Evolutionary conservation across 2,888 invertebrate species (phyloP).

Genomic region (Sinodicranocentrus sp.): DNA sequence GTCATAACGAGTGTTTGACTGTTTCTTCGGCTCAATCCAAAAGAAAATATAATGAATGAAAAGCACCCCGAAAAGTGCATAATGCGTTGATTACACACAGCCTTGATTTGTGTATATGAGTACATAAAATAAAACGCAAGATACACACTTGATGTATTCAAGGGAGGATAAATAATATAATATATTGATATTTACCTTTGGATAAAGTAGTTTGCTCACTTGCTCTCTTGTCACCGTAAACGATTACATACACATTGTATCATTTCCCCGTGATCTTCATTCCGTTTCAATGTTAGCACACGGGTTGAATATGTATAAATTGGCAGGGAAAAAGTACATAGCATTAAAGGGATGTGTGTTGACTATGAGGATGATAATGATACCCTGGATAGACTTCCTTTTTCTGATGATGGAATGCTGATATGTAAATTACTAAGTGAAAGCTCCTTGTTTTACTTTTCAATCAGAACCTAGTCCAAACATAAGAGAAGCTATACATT

Average conservation of each 20-base stretch:
- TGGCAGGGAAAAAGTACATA: background rate
- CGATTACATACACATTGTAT: background rate
- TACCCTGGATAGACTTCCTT: too few species aligned
- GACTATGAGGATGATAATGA: too few species aligned
- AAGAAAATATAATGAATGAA: too few species aligned
- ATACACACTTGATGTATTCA: slow-evolving; percentile 4
- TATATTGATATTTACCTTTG: slow-evolving; percentile 23
- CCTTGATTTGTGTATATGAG: too few species aligned
- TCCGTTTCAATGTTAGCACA: background rate
- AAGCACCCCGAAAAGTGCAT: too few species aligned
- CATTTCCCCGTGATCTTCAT: background rate
- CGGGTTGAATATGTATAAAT: background rate
- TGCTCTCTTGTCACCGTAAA: slow-evolving; percentile 15
- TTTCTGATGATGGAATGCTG: background rate
- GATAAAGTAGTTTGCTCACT: slow-evolving; percentile 22
- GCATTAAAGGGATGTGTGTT: too few species aligned
- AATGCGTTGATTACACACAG: too few species aligned
- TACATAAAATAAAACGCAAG: too few species aligned
- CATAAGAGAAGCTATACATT: background rate
- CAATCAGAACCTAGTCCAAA: slow-evolving; percentile 66
- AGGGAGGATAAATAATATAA: slow-evolving; percentile 15
- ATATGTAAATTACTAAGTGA: slow-evolving; percentile 26
- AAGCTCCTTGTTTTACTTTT: slow-evolving; percentile 73
- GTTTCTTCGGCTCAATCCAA: too few species aligned
- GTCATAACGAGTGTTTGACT: too few species aligned